These are phyloP conservation scores for Toxotes jaculatrix DNA, from an alignment of 2,113 vertebrate genomes.

Conservation along the genomic window DNA sequence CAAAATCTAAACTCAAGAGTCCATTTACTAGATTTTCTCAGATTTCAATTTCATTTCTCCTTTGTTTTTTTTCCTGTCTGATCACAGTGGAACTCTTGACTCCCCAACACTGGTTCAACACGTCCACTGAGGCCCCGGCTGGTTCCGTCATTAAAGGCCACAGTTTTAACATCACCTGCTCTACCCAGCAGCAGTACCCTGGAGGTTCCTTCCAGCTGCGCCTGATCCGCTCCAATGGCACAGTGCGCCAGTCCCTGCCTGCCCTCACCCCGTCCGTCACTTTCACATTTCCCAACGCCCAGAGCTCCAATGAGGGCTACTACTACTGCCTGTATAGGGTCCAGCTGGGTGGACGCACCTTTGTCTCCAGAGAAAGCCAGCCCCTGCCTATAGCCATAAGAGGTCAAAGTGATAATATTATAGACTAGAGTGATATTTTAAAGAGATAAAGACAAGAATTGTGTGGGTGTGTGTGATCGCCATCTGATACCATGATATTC, in stretches of 20 bases:
- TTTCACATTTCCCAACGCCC: slow-evolving; percentile 81
- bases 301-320: slow-evolving; percentile 83
- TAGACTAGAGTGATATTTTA: background rate
- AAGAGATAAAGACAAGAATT: background rate
- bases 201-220: slow-evolving; percentile 85
- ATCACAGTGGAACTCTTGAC: slow-evolving; percentile 82
- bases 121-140: slow-evolving; percentile 75
- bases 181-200: slow-evolving; percentile 78
- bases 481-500: background rate
- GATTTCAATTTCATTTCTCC: background rate
- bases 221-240: slow-evolving; percentile 83
- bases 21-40: background rate
- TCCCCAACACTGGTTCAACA: slow-evolving; percentile 86
- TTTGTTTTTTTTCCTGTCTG: background rate
- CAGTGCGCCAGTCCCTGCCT: slow-evolving; percentile 82
- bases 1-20: background rate
- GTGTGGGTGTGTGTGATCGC: background rate
- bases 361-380: slow-evolving; percentile 83
- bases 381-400: slow-evolving; percentile 82
- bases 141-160: slow-evolving; percentile 82
- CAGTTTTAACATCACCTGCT: slow-evolving; percentile 84
- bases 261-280: slow-evolving; percentile 78
- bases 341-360: slow-evolving; percentile 82
- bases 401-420: slow-evolving; percentile 62
- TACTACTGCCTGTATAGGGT: slow-evolving; percentile 85